Evolutionary conservation across 2,797 vertebrate genomes (phyloP), one percentile per base, ranked within the genome.

Genomic region (Acanthornis magna): DNA sequence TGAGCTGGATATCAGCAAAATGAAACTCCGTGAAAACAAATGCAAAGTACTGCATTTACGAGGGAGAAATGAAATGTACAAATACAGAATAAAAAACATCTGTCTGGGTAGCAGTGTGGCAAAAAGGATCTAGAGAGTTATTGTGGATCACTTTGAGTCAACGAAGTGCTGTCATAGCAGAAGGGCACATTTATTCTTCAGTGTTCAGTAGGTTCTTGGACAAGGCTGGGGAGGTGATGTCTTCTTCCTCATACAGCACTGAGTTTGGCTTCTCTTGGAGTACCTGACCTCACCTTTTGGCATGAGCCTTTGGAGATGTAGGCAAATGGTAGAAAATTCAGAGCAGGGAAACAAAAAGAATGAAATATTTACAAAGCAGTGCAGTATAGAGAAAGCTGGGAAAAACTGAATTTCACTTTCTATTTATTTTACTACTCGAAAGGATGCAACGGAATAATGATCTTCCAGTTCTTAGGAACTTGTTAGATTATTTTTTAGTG

Each of bases 21-120:
- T 53, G 82, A 92, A 91, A 89, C 77, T 65, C 54, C 57, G 73
- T 90, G 66, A 61, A 89, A 88, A 89, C 82, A 96, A 89, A 92
- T 72, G 73, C 85, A 25, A 83, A 95, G 50, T 50, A 19, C 55
- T 88, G 57, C 62, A 40, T 72, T 92, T 81, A 74, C 5, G 55
- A 65, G 38, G 54, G 53, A 92, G 68, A 88, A 94, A 91, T 88
- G 58, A 65, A 92, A 73, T 45, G 65, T 75, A 72, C 54, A 86
- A 83, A 92, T 65, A 74, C 36, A 62, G 70, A 89, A 71, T 73
- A 50, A 83, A 85, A 73, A 88, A 6, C 40, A 68, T 30, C 11
- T 22, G 5, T 34, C 68, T 85, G 50, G 57, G 16, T 74, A 80
- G 78, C 75, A 63, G 21, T 3, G 0, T 91, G 68, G 65, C 65